Percentiles rank a stretch among this genome's conserved stretches.
Evolutionary conservation across 2,888 invertebrate species (phyloP).

Genomic region (Dryocosmus kuriphilus): DNA sequence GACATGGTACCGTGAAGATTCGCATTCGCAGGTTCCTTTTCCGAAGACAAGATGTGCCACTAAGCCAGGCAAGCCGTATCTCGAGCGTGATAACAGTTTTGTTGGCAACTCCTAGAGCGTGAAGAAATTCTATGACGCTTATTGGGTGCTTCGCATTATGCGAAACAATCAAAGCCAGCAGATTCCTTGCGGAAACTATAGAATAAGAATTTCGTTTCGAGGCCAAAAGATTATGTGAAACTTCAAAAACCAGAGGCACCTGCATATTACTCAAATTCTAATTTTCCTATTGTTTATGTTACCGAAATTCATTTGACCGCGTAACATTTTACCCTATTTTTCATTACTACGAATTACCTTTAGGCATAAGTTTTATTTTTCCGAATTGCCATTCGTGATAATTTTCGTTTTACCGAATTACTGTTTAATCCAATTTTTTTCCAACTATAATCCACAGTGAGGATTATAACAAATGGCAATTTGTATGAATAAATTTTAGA

Average conservation of each 20-base stretch:
- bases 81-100: constrained; percentile 21
- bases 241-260: not conserved
- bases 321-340: no score
- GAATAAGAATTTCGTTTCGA: not conserved
- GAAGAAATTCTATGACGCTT: constrained; percentile 2
- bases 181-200: not conserved
- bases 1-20: constrained; percentile 10
- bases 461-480: no score
- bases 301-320: no score
- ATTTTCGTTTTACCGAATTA: no score
- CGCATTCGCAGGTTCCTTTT: not conserved
- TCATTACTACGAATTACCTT: no score
- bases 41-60: not conserved
- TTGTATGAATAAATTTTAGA: no score
- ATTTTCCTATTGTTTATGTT: no score
- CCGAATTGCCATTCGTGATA: no score
- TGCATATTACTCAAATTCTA: no score
- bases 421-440: no score
- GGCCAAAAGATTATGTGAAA: not conserved
- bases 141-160: not conserved
- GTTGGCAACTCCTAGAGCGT: not conserved
- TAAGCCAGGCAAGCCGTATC: not conserved
- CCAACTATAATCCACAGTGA: no score
- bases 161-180: constrained; percentile 3
- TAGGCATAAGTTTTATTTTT: no score